These are phyloP conservation scores for Cynocephalus volans DNA, from an alignment of 2,113 vertebrate species.

Conservation along the genomic window DNA sequence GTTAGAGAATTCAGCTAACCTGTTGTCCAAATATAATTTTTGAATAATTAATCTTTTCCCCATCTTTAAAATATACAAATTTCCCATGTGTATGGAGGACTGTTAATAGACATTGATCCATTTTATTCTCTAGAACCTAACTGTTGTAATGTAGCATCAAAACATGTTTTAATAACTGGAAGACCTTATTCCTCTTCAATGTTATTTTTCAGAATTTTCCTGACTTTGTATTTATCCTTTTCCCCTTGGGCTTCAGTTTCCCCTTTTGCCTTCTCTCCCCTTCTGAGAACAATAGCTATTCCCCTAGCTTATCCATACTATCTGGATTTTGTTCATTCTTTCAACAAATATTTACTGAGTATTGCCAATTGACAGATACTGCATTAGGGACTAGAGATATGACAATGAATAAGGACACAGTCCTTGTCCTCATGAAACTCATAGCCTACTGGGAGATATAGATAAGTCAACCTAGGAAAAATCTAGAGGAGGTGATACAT, in stretches of 20 bases:
- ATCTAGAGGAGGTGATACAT: neutral
- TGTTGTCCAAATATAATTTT: constrained; percentile 50
- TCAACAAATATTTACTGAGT: constrained; percentile 48
- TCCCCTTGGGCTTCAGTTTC: constrained; percentile 23
- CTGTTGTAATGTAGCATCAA: constrained; percentile 27
- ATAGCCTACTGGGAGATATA: constrained; percentile 5
- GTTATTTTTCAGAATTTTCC: constrained; percentile 29
- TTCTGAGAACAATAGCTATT: neutral
- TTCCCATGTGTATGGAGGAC: neutral
- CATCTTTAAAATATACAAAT: constrained; percentile 64
- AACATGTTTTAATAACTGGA: constrained; percentile 49
- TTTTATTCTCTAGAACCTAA: constrained; percentile 48
- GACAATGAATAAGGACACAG: constrained; percentile 35
- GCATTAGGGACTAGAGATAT: constrained; percentile 1
- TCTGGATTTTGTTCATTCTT: constrained; percentile 34
- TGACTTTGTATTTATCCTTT: constrained; percentile 22
- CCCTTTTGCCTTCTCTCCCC: neutral
- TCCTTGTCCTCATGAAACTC: constrained; percentile 54
- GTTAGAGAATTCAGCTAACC: constrained; percentile 58
- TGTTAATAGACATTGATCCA: constrained; percentile 24
- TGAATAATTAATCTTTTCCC: constrained; percentile 43
- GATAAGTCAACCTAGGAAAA: constrained; percentile 45
- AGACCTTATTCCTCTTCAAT: neutral
- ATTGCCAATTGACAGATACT: constrained; percentile 36
- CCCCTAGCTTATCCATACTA: neutral